Base-by-base conservation (phyloP, 2,113 vertebrate genomes). In the Lates calcarifer region DNA sequence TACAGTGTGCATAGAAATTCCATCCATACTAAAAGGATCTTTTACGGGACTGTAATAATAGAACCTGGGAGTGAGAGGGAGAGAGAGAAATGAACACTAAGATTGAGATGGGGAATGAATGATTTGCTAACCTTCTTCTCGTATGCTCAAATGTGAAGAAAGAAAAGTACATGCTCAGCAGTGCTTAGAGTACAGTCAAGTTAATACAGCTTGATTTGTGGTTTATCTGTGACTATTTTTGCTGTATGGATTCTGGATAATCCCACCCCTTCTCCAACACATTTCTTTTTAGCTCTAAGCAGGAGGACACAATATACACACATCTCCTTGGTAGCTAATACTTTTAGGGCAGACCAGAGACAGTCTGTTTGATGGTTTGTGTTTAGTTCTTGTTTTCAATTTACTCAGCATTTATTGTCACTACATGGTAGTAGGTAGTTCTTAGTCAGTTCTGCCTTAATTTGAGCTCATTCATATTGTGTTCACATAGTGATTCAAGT, bases 181-280 rank as follows among this genome's bases (percentile, higher is more conserved):
- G 51, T 55, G n/a, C 29, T 71, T 66, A 4, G 28, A 55, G 15
- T 24, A 28, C 8, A 28, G 28, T 65, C 62, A 37, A 56, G 26
- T 60, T 72, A 78, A 79, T 76, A 35, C 64, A 62, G 67, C 37
- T 72, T 56, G 69, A 84, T 78, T 37, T 37, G 51, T 63, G 60
- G 62, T 49, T 87, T 60, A 51, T 72, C 70, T 49, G 39, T 72
- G 76, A 35, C 35, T 82, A 51, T 82, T 81, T 84, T 43, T 33
- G 57, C 35, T 58, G 1, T 22, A 4, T 26, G 24, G 31, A 20
- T 74, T 45, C 80, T 53, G 41, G 29, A 62, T 87, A 79, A 84
- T 79, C 60, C 61, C 72, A 33, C 77, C 53, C 31, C 18, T 51
- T 47, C 55, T 53, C 62, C 62, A 67, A 13, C 60, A 69, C 24